Conservation (phyloP, 2,113 vertebrate species). For the Caranx melampygus region DNA sequence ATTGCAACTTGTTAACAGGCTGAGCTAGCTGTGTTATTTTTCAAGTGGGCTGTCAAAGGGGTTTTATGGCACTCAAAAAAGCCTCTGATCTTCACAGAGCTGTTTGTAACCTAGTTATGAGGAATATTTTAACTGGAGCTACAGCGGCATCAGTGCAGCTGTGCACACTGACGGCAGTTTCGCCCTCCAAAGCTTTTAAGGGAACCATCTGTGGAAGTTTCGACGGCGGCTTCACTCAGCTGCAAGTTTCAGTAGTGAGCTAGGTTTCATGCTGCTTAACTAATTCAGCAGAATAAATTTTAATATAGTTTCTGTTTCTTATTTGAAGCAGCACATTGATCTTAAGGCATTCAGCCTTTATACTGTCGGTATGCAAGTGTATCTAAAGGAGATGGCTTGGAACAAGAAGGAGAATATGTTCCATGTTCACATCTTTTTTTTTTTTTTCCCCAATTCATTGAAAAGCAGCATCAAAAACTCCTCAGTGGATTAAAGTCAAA, state of each 20-base stretch:
- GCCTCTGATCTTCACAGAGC: background rate
- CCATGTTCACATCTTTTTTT: background rate
- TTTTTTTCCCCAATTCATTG: background rate
- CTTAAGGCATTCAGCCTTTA: conserved; percentile 3
- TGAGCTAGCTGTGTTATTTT: conserved; percentile 5
- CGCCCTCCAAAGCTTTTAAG: conserved; percentile 10
- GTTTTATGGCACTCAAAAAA: conserved; percentile 13
- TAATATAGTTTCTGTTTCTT: conserved; percentile 13
- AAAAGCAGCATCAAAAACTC: no score
- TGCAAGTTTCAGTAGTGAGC: conserved; percentile 11
- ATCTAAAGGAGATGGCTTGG: background rate
- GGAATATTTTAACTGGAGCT: conserved; percentile 13
- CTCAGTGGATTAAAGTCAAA: background rate
- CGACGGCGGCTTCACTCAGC: background rate
- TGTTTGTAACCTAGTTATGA: conserved; percentile 13
- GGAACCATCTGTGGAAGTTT: conserved; percentile 12
- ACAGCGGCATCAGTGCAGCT: background rate
- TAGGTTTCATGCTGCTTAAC: conserved; percentile 6
- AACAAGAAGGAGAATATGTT: background rate
- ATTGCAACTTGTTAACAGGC: conserved; percentile 33
- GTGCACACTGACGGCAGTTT: conserved; percentile 22
- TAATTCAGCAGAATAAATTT: conserved; percentile 6
- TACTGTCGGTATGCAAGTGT: background rate
- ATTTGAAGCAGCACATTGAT: background rate
- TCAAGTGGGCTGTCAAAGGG: background rate